Evolutionary conservation across 2,888 invertebrate genomes (phyloP).

Genomic region (Rhagonycha fulva): DNA sequence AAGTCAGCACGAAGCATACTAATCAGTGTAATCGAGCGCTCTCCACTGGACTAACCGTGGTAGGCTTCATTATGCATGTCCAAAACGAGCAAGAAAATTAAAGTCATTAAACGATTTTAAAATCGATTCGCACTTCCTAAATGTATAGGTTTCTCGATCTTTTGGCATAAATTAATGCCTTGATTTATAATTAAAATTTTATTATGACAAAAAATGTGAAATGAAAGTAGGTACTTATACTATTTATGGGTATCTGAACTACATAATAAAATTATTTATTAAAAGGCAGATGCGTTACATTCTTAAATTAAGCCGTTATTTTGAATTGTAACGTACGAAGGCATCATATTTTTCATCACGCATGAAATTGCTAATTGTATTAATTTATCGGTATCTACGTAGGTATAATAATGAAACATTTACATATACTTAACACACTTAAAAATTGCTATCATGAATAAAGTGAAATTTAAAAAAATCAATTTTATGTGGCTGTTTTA

Average conservation of each 20-base stretch:
- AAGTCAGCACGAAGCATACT: no score
- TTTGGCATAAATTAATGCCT: no score
- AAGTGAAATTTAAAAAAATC: background rate
- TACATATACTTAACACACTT: conserved; percentile 18
- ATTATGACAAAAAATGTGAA: background rate
- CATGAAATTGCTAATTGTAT: conserved; percentile 10
- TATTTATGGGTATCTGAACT: background rate
- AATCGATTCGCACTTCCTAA: no score
- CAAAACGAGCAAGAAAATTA: no score
- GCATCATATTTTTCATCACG: conserved; percentile 13
- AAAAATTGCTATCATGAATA: background rate
- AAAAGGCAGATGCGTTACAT: conserved; percentile 20
- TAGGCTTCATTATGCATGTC: no score
- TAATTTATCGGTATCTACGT: conserved; percentile 22
- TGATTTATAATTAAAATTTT: no score
- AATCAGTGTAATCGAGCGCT: no score
- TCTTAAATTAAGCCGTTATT: conserved; percentile 21
- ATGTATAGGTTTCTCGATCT: no score
- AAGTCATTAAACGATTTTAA: no score
- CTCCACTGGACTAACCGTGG: no score
- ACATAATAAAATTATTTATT: background rate
- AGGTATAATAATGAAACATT: conserved; percentile 9
- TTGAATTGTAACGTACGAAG: conserved; percentile 20
- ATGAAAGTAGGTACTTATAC: background rate
- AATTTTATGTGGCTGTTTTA: background rate